Conservation (phyloP, 2,113 vertebrate genomes). For the Podarcis cretensis region DNA sequence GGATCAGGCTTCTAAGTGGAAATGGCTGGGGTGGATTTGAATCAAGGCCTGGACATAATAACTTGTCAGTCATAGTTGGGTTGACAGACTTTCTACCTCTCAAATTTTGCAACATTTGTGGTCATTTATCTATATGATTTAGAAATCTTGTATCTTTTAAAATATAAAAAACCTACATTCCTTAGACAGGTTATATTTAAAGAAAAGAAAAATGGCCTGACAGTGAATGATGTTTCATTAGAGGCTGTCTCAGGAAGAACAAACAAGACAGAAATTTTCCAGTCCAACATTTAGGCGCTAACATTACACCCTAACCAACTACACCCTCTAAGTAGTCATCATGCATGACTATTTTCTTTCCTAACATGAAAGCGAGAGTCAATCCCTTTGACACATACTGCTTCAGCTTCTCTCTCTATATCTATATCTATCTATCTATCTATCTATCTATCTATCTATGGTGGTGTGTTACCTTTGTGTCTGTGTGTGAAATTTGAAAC, state of each 20-base stretch:
- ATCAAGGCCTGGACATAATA: neutral
- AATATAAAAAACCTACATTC: conserved; percentile 47
- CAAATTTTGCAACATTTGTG: conserved; percentile 35
- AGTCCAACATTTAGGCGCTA: conserved; percentile 58
- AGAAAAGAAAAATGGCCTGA: conserved; percentile 71
- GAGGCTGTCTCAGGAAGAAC: conserved; percentile 63
- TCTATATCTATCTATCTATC: conserved; percentile 20
- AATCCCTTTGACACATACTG: conserved; percentile 73
- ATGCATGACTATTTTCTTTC: conserved; percentile 63
- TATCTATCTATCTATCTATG: no score
- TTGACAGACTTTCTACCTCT: neutral
- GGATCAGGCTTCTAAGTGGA: neutral
- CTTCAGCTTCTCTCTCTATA: conserved; percentile 57
- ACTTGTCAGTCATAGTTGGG: neutral
- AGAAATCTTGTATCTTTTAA: conserved; percentile 52
- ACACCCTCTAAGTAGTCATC: conserved; percentile 67
- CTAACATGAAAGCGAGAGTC: conserved; percentile 71
- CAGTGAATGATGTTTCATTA: conserved; percentile 63
- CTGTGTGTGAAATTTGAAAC: conserved; percentile 30
- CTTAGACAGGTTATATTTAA: conserved; percentile 75
- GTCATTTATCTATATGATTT: conserved; percentile 45
- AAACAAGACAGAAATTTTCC: conserved; percentile 69
- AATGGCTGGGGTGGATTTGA: neutral
- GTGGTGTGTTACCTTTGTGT: neutral
- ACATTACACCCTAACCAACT: conserved; percentile 62